Evolutionary conservation across 2,888 invertebrate genomes (phyloP).

Genomic region (Drosophila falleni): DNA sequence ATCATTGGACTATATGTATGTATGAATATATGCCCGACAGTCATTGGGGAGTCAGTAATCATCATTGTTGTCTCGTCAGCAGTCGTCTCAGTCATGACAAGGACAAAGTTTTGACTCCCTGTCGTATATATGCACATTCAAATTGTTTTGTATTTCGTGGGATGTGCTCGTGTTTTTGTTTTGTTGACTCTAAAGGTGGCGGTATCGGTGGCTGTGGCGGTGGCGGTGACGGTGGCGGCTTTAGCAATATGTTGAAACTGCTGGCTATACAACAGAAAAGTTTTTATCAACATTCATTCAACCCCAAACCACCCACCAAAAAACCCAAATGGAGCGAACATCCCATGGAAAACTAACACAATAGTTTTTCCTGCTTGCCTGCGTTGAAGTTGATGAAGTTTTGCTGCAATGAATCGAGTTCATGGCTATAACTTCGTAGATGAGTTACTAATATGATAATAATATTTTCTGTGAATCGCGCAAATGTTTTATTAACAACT

Average conservation of each 20-base stretch:
- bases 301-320: constrained; percentile 3
- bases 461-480: constrained; percentile 66
- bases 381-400: constrained; percentile 42
- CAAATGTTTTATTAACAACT: constrained; percentile 42
- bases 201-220: background rate
- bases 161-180: constrained; percentile 33
- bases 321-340: constrained; percentile 15
- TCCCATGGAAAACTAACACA: constrained; percentile 19
- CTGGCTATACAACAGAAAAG: constrained; percentile 26
- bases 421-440: constrained; percentile 49
- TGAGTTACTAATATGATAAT: constrained; percentile 79
- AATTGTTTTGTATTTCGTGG: constrained; percentile 73
- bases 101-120: constrained; percentile 63
- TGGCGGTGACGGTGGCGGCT: background rate
- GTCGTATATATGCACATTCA: constrained; percentile 52
- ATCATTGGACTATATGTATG: constrained; percentile 16
- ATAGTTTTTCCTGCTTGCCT: constrained; percentile 32
- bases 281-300: constrained; percentile 53
- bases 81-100: constrained; percentile 40
- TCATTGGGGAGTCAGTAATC: constrained; percentile 55
- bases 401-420: constrained; percentile 42
- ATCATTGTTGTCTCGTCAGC: constrained; percentile 58
- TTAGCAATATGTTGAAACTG: constrained; percentile 52
- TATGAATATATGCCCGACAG: constrained; percentile 21
- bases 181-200: constrained; percentile 47